Evolutionary conservation across 2,113 vertebrate species (phyloP), one percentile per base, ranked within the genome.

Genomic region (Sinocyclocheilus grahami): DNA sequence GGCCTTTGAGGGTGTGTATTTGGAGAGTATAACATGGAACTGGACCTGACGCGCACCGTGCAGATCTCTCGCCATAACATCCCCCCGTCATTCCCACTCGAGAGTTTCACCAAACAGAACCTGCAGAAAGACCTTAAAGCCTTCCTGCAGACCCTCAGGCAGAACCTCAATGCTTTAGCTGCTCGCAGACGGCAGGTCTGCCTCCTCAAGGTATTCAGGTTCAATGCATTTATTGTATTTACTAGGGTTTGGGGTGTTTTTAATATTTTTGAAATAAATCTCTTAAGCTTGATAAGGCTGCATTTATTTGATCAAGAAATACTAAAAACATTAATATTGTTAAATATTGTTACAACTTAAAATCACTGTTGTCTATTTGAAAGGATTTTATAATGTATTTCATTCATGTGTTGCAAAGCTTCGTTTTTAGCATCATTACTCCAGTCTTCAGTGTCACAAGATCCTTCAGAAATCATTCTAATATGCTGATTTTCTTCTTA

Each of bases 21-120:
- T 95, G 27, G 93, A 94, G 22, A 93, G 0, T 95, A 93, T 84
- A 92, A 93, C 87, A 81, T 96, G 90, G 95, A 95, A 87, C 72
- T 95, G 1, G 89, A 94, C 30, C 8, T 94, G 71, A 91, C 83
- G 65, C 91, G 89, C 0, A 84, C 18, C 0, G 76, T 94, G 85
- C 91, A 83, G 71, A 93, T 96, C 89, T 69, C 4, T 62, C 94
- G 93, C 9, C 95, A 96, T 63, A 92, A 95, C 87, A 78, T 96
- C 3, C 95, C 95, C 1, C 93, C 93, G 1, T 95, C 91, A 81
- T 92, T 96, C 24, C 93, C 94, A 3, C 75, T 96, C 75, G 89
- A 90, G 80, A 85, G 51, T 22, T 87, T 94, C 2, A 85, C 82
- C 0, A 87, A 93, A 63, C 85, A 91, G 85, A 85, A 84, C 89